Evolutionary conservation across 2,113 vertebrate genomes (phyloP), one percentile per base, ranked within the genome.

Genomic region (Hippoglossus stenolepis): DNA sequence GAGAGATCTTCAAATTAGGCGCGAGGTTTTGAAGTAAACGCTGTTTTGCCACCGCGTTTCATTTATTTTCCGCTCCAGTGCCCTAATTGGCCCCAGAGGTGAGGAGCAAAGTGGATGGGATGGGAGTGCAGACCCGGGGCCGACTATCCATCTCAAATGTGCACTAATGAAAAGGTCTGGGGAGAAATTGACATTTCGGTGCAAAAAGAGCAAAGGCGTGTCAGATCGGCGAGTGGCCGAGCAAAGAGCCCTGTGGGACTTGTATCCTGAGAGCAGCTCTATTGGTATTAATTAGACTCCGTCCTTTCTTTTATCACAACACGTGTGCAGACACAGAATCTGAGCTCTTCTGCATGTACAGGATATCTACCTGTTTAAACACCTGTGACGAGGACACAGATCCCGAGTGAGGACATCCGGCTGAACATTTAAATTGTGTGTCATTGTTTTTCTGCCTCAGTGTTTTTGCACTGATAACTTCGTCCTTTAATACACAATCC

Each of bases 31-130:
- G 86, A 89, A 92, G 85, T 85, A 91, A 92, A 89, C 68, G 84
- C 88, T 89, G 87, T 90, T 88, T 92, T 90, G 85, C 85, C 82
- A 69, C 65, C 53, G n/a, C 38, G 13, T 84, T 87, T 85, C 87
- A 80, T 89, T 91, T 88, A 84, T 82, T 80, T 85, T 87, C 87
- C 24, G 81, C 87, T 87, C 75, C 65, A 24, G 71, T 47, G 31
- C 66, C 57, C 83, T 92, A 92, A 92, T 92, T 92, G 90, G 91
- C 89, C 91, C 87, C 91, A 73, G 83, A 85, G 88, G 91, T 88
- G 89, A 75, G 76, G 73, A 62, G 81, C 69, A 68, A 71, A 82
- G 80, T 65, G 74, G 81, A 77, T 63, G 78, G 83, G 77, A 54
- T 79, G 69, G 72, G 56, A 60, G 71, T 2, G 28, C 56, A 56